Evolutionary conservation across 2,888 invertebrate species (phyloP).

Genomic region (Brachyptera risi): DNA sequence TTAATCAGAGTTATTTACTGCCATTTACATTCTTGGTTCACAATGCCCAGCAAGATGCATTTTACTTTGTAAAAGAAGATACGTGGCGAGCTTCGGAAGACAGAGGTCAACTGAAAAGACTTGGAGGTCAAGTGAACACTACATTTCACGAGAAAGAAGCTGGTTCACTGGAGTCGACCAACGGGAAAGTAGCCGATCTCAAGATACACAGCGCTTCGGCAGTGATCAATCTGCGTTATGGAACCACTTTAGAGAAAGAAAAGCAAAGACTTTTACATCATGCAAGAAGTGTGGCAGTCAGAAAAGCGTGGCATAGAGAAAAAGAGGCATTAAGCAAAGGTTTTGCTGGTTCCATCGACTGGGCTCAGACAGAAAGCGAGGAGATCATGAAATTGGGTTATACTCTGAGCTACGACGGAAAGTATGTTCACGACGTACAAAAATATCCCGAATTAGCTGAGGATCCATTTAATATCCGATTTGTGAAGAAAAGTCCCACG

Average conservation of each 20-base stretch:
- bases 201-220: conserved; percentile 89
- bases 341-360: conserved; percentile 72
- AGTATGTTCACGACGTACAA: conserved; percentile 86
- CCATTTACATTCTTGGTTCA: conserved; percentile 86
- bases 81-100: conserved; percentile 87
- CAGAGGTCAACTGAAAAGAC: conserved; percentile 79
- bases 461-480: conserved; percentile 91
- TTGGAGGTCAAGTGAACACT: conserved; percentile 87
- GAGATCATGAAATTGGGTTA: conserved; percentile 82
- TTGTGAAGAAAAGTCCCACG: conserved; percentile 63
- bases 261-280: conserved; percentile 85
- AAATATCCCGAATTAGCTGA: conserved; percentile 90
- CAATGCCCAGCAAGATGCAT: conserved; percentile 84
- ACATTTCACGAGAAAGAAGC: conserved; percentile 81
- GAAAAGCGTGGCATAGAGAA: conserved; percentile 92
- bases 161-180: conserved; percentile 34
- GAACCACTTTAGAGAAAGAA: conserved; percentile 86
- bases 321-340: conserved; percentile 77
- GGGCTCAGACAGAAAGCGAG: conserved; percentile 84
- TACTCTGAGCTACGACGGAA: conserved; percentile 82
- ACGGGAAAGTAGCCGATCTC: conserved; percentile 60
- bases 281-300: conserved; percentile 79
- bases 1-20: conserved; percentile 81
- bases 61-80: conserved; percentile 90
- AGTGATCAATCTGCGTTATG: conserved; percentile 90